Percentiles rank a stretch among this genome's conserved stretches.
Conservation (phyloP, 2,113 vertebrate genomes). For the Chaetodon trifascialis region DNA sequence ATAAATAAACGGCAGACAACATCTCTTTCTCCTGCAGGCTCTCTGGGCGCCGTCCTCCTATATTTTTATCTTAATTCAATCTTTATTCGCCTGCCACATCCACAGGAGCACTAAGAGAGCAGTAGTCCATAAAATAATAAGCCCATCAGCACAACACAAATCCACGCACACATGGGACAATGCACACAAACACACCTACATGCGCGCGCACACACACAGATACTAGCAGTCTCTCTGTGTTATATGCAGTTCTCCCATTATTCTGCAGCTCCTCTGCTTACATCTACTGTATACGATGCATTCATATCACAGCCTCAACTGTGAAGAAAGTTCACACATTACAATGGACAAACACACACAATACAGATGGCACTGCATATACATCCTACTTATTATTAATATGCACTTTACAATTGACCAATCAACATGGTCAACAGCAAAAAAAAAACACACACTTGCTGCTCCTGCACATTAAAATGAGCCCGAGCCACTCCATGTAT, state of each 20-base stretch:
- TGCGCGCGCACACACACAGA: conserved; percentile 8
- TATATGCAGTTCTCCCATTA: conserved; percentile 38
- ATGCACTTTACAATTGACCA: neutral
- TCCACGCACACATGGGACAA: conserved; percentile 58
- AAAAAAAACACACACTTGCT: neutral
- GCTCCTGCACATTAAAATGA: neutral
- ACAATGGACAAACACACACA: conserved; percentile 6
- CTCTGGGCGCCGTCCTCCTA: conserved; percentile 68
- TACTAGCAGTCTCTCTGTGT: conserved; percentile 7
- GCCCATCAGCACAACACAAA: conserved; percentile 79
- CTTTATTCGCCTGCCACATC: conserved; percentile 81
- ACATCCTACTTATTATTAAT: conserved; percentile 23
- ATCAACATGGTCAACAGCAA: neutral
- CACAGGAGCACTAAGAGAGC: conserved; percentile 79
- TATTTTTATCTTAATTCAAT: conserved; percentile 87
- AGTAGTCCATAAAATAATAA: conserved; percentile 86
- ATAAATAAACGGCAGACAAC: conserved; percentile 81
- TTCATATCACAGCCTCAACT: conserved; percentile 22
- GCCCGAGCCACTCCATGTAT: conserved; percentile 14
- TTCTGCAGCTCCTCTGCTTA: conserved; percentile 8
- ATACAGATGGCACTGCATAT: neutral
- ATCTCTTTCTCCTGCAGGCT: conserved; percentile 76
- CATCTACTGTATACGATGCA: conserved; percentile 31
- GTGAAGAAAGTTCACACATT: conserved; percentile 10
- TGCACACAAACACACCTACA: conserved; percentile 26